Evolutionary conservation across 2,888 invertebrate species (phyloP).

Genomic region (Pristionchus fissidentatus): DNA sequence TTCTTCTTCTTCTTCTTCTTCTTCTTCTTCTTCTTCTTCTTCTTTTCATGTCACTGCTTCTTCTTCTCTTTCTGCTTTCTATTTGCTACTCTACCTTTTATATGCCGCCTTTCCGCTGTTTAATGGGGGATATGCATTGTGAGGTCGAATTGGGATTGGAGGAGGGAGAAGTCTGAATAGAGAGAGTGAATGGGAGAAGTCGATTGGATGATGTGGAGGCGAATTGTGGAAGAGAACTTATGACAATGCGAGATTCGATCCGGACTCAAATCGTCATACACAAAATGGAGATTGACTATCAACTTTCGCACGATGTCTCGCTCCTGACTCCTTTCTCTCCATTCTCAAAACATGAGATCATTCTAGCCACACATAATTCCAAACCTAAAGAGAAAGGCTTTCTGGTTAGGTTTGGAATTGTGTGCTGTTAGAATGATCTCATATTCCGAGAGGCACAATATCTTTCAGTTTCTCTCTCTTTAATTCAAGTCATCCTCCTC

Average conservation of each 20-base stretch:
- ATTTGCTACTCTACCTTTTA: background rate
- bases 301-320: too few relatives aligned
- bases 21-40: background rate
- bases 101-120: background rate
- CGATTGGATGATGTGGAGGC: slow-evolving; percentile 14
- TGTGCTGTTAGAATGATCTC: too few relatives aligned
- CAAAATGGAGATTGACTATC: too few relatives aligned
- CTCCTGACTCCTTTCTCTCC: too few relatives aligned
- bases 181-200: background rate
- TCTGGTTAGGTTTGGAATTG: too few relatives aligned
- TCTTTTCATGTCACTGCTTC: background rate
- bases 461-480: background rate
- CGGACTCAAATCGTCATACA: too few relatives aligned
- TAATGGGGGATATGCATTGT: slow-evolving; percentile 11
- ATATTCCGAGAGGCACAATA: too few relatives aligned
- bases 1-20: background rate
- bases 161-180: too few relatives aligned
- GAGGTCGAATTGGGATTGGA: background rate
- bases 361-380: too few relatives aligned
- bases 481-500: background rate
- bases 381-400: too few relatives aligned
- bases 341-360: too few relatives aligned
- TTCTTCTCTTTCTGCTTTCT: background rate
- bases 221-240: background rate
- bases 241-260: too few relatives aligned